Conservation (phyloP, 2,888 invertebrate species). For the Agrotis ipsilon region DNA sequence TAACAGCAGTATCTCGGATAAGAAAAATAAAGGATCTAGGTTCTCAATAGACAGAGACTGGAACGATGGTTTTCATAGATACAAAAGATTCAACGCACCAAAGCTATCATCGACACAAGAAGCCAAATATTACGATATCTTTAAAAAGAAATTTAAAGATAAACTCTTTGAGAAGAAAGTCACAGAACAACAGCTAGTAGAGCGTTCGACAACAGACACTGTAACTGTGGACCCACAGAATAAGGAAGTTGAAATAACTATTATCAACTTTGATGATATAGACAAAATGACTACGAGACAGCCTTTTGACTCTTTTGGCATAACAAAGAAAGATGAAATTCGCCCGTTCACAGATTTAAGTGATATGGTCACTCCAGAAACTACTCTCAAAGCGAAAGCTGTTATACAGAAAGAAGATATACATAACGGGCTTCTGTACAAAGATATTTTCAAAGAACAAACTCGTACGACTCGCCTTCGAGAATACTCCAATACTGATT, state of each 20-base stretch:
- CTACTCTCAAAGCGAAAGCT: background rate
- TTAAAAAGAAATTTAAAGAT: conserved; percentile 41
- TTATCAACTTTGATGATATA: conserved; percentile 66
- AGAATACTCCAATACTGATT: background rate
- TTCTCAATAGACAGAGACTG: background rate
- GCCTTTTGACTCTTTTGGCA: background rate
- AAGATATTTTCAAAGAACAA: conserved; percentile 9
- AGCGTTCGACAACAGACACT: background rate
- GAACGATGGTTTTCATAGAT: conserved; percentile 17
- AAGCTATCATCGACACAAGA: background rate
- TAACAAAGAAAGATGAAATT: conserved; percentile 11
- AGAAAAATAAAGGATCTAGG: too few species aligned
- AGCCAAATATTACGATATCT: conserved; percentile 41
- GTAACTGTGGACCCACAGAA: background rate
- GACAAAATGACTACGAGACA: conserved; percentile 28
- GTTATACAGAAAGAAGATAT: background rate
- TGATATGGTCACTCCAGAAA: background rate
- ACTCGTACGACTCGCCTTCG: background rate
- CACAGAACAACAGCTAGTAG: accelerated
- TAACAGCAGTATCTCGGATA: too few species aligned
- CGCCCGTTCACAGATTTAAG: background rate
- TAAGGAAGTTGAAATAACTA: conserved; percentile 65
- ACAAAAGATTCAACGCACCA: conserved; percentile 22
- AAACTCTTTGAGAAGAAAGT: conserved; percentile 42
- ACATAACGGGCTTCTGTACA: conserved; percentile 45